phyloP scores from a whole-genome alignment of 1,140 invertebrate genomes.

The Drosophila kepulauana region DNA sequence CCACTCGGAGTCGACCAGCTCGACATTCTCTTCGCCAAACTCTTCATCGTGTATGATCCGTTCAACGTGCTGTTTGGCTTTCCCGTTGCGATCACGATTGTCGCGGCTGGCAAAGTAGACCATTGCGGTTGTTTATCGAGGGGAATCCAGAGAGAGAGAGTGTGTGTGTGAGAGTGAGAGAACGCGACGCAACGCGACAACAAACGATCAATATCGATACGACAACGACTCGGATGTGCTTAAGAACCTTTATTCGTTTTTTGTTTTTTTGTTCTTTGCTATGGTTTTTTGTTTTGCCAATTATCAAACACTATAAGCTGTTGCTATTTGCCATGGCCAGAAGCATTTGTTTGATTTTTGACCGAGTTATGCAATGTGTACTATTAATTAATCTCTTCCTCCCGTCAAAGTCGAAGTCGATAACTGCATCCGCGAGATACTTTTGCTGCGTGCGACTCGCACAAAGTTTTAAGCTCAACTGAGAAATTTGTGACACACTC shows the following conservation, averaged over 20 bases:
- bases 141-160: slow-evolving; percentile 28
- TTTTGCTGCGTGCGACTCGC: slow-evolving; percentile 55
- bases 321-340: slow-evolving; percentile 35
- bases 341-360: slow-evolving; percentile 11
- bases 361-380: slow-evolving; percentile 40
- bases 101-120: slow-evolving; percentile 73
- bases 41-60: slow-evolving; percentile 83
- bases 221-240: slow-evolving; percentile 18
- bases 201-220: slow-evolving; percentile 44
- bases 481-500: slow-evolving; percentile 35
- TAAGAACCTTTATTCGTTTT: background rate
- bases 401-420: slow-evolving; percentile 19
- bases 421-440: slow-evolving; percentile 32
- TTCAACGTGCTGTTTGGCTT: slow-evolving; percentile 65
- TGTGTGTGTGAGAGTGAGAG: background rate
- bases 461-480: slow-evolving; percentile 64
- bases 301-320: slow-evolving; percentile 20
- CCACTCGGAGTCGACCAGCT: slow-evolving; percentile 84
- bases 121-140: slow-evolving; percentile 50
- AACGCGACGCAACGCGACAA: slow-evolving; percentile 5
- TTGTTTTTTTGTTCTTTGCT: background rate
- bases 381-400: slow-evolving; percentile 53
- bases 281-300: slow-evolving; percentile 12
- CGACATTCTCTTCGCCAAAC: slow-evolving; percentile 84
- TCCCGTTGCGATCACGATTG: slow-evolving; percentile 64